phyloP scores from a whole-genome alignment of 2,113 vertebrate species.

The Lamprotornis superbus region DNA sequence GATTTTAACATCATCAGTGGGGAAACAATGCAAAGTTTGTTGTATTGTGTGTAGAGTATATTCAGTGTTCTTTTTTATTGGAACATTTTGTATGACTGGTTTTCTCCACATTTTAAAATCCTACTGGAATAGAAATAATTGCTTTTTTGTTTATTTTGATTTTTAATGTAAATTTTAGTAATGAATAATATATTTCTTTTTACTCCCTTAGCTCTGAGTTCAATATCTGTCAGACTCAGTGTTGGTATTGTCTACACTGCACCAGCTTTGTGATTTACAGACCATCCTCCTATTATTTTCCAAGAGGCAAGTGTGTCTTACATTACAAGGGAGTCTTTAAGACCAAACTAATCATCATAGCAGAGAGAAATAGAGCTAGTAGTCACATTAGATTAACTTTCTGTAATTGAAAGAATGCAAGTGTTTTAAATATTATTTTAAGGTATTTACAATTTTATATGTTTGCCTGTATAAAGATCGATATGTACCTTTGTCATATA shows the following conservation, averaged over 20 bases:
- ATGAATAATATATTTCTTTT: constrained; percentile 24
- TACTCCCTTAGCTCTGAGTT: constrained; percentile 37
- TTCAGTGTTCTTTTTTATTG: constrained; percentile 1
- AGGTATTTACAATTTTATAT: not conserved
- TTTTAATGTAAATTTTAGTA: not conserved
- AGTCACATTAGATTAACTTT: not conserved
- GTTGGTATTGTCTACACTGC: not conserved
- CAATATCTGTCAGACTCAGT: constrained; percentile 25
- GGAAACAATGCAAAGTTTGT: not conserved
- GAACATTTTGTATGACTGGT: not conserved
- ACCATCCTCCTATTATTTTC: not conserved
- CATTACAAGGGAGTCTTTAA: not conserved
- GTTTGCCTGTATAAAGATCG: not conserved
- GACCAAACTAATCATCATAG: not conserved
- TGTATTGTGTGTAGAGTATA: not conserved
- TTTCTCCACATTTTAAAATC: not conserved
- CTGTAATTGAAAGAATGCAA: not conserved
- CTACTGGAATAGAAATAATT: not conserved
- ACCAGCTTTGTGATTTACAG: constrained; percentile 29
- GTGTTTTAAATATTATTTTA: not conserved
- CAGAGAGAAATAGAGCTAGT: not conserved
- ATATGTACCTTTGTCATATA: not conserved
- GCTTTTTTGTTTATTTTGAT: not conserved
- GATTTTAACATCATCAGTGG: not conserved
- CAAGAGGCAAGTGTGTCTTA: not conserved